phyloP scores from a whole-genome alignment of 2,797 vertebrate genomes.

The Bryconaethiops microstoma region DNA sequence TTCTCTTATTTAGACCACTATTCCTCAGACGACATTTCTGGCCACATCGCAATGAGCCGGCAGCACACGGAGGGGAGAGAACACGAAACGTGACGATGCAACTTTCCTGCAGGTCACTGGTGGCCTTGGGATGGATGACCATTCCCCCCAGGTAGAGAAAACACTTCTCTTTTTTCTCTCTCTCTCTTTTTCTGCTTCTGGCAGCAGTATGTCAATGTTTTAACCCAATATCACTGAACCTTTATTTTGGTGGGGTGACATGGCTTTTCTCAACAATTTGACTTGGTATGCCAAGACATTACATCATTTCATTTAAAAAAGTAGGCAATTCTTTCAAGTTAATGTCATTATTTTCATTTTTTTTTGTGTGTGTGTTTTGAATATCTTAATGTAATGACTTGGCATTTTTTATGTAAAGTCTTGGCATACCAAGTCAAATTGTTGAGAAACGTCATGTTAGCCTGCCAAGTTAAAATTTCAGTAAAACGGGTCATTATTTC shows the following conservation, averaged over 20 bases:
- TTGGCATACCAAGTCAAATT: no score
- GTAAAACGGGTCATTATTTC: background rate
- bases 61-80: background rate
- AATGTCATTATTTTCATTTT: no score
- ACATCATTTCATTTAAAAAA: no score
- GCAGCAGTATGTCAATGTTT: background rate
- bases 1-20: background rate
- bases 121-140: background rate
- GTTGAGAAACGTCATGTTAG: no score
- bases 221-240: no score
- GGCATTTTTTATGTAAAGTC: no score
- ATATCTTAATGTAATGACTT: no score
- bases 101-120: background rate
- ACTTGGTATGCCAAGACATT: no score
- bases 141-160: background rate
- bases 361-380: no score
- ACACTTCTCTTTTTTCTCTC: background rate
- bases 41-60: background rate
- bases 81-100: background rate
- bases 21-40: background rate
- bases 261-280: no score
- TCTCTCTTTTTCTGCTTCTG: background rate
- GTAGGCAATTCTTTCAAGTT: no score
- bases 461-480: background rate
- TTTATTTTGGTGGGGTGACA: no score